phyloP scores from a whole-genome alignment of 2,888 invertebrate genomes.

The Tenthredo mesomela region DNA sequence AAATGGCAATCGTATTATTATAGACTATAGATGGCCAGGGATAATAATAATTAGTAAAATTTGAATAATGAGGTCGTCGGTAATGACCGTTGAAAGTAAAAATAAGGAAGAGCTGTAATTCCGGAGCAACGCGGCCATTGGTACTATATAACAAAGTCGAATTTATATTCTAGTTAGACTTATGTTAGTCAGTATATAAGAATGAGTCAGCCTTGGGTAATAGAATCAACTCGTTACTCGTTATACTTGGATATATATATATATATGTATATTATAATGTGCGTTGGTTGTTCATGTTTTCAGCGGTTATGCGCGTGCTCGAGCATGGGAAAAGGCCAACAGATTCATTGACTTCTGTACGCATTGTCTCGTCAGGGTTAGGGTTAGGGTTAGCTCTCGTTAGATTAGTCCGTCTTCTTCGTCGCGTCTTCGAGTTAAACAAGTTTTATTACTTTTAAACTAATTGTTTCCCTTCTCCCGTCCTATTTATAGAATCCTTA shows the following conservation, averaged over 20 bases:
- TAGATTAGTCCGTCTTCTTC: conserved; percentile 53
- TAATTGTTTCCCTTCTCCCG: conserved; percentile 64
- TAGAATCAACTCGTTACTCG: conserved; percentile 44
- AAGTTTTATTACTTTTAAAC: conserved; percentile 66
- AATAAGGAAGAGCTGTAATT: background rate
- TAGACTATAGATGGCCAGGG: too few relatives aligned
- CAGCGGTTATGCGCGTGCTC: conserved; percentile 53
- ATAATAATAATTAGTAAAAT: conserved; percentile 6
- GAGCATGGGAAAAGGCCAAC: conserved; percentile 63
- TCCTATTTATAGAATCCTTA: conserved; percentile 50
- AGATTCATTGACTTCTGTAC: conserved; percentile 58
- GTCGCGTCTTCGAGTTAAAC: conserved; percentile 36
- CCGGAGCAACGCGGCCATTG: background rate
- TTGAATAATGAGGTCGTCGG: conserved; percentile 14
- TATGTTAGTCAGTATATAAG: background rate
- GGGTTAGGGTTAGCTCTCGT: conserved; percentile 59
- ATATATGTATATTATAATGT: background rate
- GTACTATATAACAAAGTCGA: background rate
- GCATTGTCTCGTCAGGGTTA: conserved; percentile 57
- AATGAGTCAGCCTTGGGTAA: conserved; percentile 48
- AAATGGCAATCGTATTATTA: background rate
- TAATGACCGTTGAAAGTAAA: background rate
- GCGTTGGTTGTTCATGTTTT: background rate
- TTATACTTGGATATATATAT: background rate
- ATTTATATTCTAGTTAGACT: conserved; percentile 6